A percentile compares a stretch with the other conserved stretches of the same genome.
Evolutionary conservation across 2,113 vertebrate species (phyloP).

Genomic region (Castor canadensis): DNA sequence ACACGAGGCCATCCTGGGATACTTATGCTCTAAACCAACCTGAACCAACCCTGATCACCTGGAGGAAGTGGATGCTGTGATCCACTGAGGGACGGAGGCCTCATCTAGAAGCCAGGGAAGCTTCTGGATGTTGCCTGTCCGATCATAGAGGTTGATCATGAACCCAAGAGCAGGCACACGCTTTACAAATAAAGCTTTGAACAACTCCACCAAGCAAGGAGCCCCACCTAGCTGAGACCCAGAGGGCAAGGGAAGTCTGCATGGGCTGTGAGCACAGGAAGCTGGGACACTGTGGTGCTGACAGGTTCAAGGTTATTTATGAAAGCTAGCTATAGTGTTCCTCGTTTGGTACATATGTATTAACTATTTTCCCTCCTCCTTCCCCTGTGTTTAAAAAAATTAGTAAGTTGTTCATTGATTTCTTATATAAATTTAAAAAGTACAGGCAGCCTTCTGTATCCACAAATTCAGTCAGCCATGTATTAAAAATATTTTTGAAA

Average conservation of each 20-base stretch:
- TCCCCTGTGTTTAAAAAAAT: background rate
- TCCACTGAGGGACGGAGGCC: background rate
- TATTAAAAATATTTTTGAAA: background rate
- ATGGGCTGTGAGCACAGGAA: background rate
- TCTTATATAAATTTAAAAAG: background rate
- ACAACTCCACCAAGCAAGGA: too few relatives aligned
- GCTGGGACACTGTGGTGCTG: background rate
- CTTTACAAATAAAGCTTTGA: background rate
- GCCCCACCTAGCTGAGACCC: background rate
- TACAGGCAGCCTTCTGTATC: background rate
- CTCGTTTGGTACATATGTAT: background rate
- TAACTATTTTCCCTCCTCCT: background rate
- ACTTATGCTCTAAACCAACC: background rate
- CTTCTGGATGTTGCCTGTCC: background rate
- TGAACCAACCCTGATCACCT: too few relatives aligned
- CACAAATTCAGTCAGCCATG: background rate
- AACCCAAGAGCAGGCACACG: background rate
- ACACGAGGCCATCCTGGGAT: background rate
- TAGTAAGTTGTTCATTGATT: background rate
- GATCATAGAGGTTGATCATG: background rate
- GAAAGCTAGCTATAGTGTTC: background rate
- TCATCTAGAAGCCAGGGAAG: background rate
- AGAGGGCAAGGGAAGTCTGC: background rate
- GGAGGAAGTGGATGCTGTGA: background rate
- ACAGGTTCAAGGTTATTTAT: background rate